Evolutionary conservation across 2,797 vertebrate genomes (phyloP), one percentile per base, ranked within the genome.

Genomic region (Corythornis leucogaster): DNA sequence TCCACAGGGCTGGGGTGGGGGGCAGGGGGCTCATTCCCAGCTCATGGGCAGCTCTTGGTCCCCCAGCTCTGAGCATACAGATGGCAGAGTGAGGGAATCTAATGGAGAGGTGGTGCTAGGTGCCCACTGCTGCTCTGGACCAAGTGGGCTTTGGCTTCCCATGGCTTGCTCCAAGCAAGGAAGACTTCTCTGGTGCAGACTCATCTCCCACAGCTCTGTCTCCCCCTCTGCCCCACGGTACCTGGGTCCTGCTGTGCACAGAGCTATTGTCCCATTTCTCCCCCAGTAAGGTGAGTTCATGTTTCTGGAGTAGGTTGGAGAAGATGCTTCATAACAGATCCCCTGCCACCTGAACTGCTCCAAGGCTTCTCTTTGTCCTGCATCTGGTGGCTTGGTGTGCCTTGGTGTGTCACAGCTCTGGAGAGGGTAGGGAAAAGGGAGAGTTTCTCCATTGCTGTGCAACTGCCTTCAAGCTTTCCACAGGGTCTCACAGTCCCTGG

Each of bases 211-310:
- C 40, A 80, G 45, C 38, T 12, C 33, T 55, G 80, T 45, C 11
- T 57, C 5, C 22, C 51, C 16, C 42, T 25, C 31, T 82, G 13
- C 54, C 84, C 30, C 35, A 16, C 1, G 0, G 48, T 67, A 18
- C 4, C 67, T 58, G 59, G 30, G 38, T 64, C 31, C 43, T 61
- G 45, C 48, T 1, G 0, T 17, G 33, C 70, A 33, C 40, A 33
- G 75, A 53, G 67, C 21, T 85, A 7, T 33, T 8, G 3, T 12
- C 53, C 40, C 1, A 0, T 80, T 83, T 78, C 38, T 67, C 18
- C 6, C 5, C 5, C 21, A 28, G 0, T 26, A 30, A 75, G 43
- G 7, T 2, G 0, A 2, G 24, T 20, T 87, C 5, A 0, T 15
- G 21, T 57, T 62, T 64, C 61, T 77, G 35, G 53, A 55, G 9